Evolutionary conservation across 2,113 vertebrate genomes (phyloP), one percentile per base, ranked within the genome.

Genomic region (Odocoileus hemionus): DNA sequence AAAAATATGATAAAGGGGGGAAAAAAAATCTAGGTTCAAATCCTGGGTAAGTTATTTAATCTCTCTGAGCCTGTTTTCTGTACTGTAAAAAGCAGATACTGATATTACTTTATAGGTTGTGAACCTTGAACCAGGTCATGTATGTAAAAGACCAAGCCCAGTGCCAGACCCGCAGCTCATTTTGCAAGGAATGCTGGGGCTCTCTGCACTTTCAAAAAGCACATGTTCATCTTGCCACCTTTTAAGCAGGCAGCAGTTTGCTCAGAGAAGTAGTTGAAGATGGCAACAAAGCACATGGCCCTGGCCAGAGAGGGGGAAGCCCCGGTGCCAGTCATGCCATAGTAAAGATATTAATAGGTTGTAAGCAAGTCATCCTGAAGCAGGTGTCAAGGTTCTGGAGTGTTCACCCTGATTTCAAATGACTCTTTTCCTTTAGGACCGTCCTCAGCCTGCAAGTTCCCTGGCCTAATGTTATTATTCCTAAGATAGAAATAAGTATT

Each of bases 191-290:
- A 14, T 5, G 50, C 61, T 13, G 13, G 93, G 23, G 25, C 83
- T 1, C 1, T 33, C 50, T 10, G 36, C 10, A 1, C 39, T 43
- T 57, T 26, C 11, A 70, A 23, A 25, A 13, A 90, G 76, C 26
- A 16, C 80, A 0, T 0, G 4, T 2, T 14, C 43, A n/a, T 30
- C 52, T 80, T n/a, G 1, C 15, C 14, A 2, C 52, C 28, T 50
- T 61, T 25, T 12, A 28, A n/a, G 33, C 87, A 55, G 58, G 76
- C 50, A 85, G 45, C 50, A 6, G 33, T 55, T 70, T 52, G 60
- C 45, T 88, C 74, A 33, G 70, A 33, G 64, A 84, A 52, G 23
- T 3, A 64, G 28, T 19, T 36, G 0, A 11, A 39, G 54, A 45
- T 16, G 28, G 67, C 43, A 39, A 57, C 55, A 13, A 11, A 86